A percentile compares a stretch with the other conserved stretches of the same genome.
These are phyloP conservation scores for Eidolon dupreanum DNA, from an alignment of 2,797 vertebrate species.

Conservation along the genomic window DNA sequence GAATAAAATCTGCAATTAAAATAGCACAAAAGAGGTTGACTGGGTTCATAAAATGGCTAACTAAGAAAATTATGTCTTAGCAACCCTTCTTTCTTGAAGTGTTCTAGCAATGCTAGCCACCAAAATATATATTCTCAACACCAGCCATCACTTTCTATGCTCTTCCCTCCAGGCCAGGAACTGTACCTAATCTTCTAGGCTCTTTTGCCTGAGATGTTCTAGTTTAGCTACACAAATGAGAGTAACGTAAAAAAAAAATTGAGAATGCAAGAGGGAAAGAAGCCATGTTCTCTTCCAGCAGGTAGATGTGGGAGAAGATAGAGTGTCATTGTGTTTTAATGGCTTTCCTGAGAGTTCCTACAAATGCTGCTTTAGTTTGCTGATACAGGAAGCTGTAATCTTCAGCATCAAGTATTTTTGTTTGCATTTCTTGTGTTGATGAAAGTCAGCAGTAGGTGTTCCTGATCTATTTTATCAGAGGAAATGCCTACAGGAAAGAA, in stretches of 20 bases:
- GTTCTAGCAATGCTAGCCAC: background rate
- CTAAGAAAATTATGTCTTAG: background rate
- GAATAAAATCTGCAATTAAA: background rate
- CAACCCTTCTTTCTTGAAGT: background rate
- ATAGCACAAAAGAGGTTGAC: background rate
- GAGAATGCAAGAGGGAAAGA: background rate
- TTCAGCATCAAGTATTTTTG: background rate
- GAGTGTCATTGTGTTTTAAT: background rate
- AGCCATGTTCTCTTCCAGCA: background rate
- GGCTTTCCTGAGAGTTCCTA: background rate
- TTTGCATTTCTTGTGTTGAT: background rate
- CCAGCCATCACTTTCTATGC: background rate
- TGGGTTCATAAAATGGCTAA: background rate
- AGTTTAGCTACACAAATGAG: background rate
- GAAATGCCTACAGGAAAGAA: background rate
- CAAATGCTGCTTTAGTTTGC: background rate
- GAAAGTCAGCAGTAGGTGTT: background rate
- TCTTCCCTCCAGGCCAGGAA: background rate
- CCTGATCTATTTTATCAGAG: conserved; percentile 11
- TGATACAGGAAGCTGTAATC: background rate
- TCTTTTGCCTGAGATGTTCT: background rate
- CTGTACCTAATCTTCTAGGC: background rate
- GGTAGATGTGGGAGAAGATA: background rate
- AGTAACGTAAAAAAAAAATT: background rate
- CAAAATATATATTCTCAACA: background rate